Percentiles rank a stretch among this genome's conserved stretches.
phyloP scores from a whole-genome alignment of 2,797 vertebrate species.

The Cryptoblepharus egeriae region DNA sequence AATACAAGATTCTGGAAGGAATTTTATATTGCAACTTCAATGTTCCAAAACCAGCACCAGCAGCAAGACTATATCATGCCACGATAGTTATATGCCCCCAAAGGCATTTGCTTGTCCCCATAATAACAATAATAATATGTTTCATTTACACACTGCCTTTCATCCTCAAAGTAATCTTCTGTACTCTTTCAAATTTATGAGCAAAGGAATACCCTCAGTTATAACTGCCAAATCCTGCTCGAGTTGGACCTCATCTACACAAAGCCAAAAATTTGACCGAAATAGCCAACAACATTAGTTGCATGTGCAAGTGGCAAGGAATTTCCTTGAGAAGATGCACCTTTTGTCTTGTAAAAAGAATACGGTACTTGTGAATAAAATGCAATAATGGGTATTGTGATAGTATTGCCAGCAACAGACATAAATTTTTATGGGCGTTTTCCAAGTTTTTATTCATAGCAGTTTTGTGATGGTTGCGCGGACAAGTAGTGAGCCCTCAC shows the following conservation, averaged over 20 bases:
- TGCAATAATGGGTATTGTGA: too few relatives aligned
- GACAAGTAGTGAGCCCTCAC: too few relatives aligned
- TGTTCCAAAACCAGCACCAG: not conserved
- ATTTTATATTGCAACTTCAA: not conserved
- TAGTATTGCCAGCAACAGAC: too few relatives aligned
- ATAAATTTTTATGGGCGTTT: too few relatives aligned
- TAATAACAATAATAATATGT: slow-evolving; percentile 24
- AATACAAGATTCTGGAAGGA: not conserved
- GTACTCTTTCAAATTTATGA: not conserved
- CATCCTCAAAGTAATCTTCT: not conserved
- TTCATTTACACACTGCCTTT: slow-evolving; percentile 13
- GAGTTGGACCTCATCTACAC: not conserved
- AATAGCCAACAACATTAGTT: not conserved
- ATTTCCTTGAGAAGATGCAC: not conserved
- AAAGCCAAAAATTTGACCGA: not conserved
- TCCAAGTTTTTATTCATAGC: too few relatives aligned
- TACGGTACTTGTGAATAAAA: too few relatives aligned
- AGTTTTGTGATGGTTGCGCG: too few relatives aligned
- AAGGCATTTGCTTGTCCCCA: slow-evolving; percentile 5
- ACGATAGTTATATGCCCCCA: slow-evolving; percentile 11
- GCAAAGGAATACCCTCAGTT: not conserved
- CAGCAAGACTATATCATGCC: not conserved
- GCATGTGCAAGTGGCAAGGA: not conserved
- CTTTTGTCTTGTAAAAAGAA: not conserved
- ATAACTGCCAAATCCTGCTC: not conserved